Evolutionary conservation across 1,140 invertebrate genomes (phyloP).

Genomic region (Eriosoma lanigerum): DNA sequence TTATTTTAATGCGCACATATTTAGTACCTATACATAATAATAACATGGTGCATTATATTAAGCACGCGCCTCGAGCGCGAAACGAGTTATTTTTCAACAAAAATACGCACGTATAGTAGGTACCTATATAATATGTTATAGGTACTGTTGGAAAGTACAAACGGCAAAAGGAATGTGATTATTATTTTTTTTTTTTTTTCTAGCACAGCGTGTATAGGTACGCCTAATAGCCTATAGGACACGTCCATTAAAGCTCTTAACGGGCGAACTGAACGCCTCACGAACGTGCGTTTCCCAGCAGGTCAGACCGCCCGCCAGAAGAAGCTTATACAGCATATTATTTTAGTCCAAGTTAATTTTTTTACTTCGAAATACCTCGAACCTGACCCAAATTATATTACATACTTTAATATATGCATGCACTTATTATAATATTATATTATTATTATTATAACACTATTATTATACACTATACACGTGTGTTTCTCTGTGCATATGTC

Average conservation of each 20-base stretch:
- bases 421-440: too few relatives aligned
- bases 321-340: background rate
- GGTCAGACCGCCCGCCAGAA: background rate
- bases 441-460: too few relatives aligned
- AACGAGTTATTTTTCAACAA: slow-evolving; percentile 12
- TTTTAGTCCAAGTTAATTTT: too few relatives aligned
- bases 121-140: background rate
- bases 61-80: background rate
- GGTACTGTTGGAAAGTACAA: slow-evolving; percentile 21
- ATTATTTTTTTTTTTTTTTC: slow-evolving; percentile 19
- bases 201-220: slow-evolving; percentile 7
- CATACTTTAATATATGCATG: too few relatives aligned
- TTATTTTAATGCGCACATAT: too few relatives aligned
- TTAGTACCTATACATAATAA: too few relatives aligned
- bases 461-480: too few relatives aligned
- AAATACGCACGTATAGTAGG: background rate
- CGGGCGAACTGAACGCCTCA: background rate
- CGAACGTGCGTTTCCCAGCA: background rate
- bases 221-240: background rate
- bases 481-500: too few relatives aligned
- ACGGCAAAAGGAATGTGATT: background rate
- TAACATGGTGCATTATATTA: too few relatives aligned
- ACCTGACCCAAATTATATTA: too few relatives aligned
- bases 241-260: background rate
- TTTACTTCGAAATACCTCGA: too few relatives aligned